Conservation (phyloP, 1,140 invertebrate genomes). For the Melitaea cinxia region DNA sequence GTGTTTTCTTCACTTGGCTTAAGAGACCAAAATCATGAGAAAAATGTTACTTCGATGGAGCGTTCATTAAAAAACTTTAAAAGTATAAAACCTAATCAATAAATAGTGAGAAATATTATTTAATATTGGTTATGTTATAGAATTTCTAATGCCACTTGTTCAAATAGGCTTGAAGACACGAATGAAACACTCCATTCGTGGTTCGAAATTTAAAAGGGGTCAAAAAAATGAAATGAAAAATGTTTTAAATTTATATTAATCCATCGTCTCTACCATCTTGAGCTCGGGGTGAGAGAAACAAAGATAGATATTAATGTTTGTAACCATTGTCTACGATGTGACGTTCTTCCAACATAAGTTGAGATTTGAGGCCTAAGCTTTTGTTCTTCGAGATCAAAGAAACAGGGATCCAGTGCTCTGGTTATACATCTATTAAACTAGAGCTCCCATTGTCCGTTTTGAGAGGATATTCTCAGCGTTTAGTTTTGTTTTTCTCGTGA, state of each 20-base stretch:
- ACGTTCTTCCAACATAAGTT: constrained; percentile 47
- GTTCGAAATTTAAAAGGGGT: too few relatives aligned
- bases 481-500: constrained; percentile 53
- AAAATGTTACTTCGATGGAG: too few relatives aligned
- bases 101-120: too few relatives aligned
- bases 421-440: constrained; percentile 56
- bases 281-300: constrained; percentile 51
- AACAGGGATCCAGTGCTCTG: constrained; percentile 40
- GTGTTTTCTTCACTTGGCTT: too few relatives aligned
- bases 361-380: constrained; percentile 39
- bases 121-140: too few relatives aligned
- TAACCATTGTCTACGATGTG: constrained; percentile 58
- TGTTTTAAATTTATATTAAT: constrained; percentile 51
- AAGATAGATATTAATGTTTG: constrained; percentile 74
- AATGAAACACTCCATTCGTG: too few relatives aligned
- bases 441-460: constrained; percentile 54
- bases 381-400: constrained; percentile 42
- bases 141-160: too few relatives aligned
- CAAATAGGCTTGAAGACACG: too few relatives aligned
- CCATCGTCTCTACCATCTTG: constrained; percentile 45
- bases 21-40: too few relatives aligned
- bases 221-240: constrained; percentile 9
- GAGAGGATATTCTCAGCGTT: constrained; percentile 53
- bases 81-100: too few relatives aligned
- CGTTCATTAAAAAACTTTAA: too few relatives aligned